Evolutionary conservation across 2,888 invertebrate genomes (phyloP).

Genomic region (Dimorphilus gyrociliatus): DNA sequence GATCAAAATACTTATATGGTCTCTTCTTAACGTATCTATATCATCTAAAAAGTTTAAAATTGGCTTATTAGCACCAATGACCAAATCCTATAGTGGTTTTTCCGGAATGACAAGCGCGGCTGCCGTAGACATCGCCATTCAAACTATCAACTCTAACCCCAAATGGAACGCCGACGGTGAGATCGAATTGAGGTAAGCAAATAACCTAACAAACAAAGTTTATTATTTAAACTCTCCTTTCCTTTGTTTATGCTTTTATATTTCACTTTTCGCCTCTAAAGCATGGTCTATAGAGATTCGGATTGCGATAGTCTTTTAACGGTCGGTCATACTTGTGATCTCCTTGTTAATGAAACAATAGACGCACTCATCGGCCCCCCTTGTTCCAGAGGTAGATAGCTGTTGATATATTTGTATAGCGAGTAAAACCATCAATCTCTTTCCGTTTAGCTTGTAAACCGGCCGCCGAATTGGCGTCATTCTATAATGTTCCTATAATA

Average conservation of each 20-base stretch:
- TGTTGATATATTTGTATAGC: background rate
- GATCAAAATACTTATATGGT: too few species aligned
- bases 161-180: constrained; percentile 4
- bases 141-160: constrained; percentile 5
- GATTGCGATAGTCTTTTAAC: too few species aligned
- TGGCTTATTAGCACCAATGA: constrained; percentile 8
- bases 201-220: background rate
- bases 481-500: too few species aligned
- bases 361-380: constrained; percentile 13
- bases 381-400: constrained; percentile 9
- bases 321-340: too few species aligned
- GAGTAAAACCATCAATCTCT: background rate
- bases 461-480: too few species aligned
- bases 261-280: too few species aligned
- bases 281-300: too few species aligned
- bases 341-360: constrained; percentile 10
- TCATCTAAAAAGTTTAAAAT: too few species aligned
- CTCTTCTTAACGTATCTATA: too few species aligned
- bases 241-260: background rate
- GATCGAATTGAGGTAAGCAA: constrained; percentile 8
- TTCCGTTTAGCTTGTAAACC: too few species aligned
- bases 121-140: constrained; percentile 9
- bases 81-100: constrained; percentile 5
- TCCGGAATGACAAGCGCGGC: constrained; percentile 9
- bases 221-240: background rate